Evolutionary conservation across 1,140 invertebrate genomes (phyloP), one percentile per base, ranked within the genome.

Genomic region (Aphaenogaster ashmeadi): DNA sequence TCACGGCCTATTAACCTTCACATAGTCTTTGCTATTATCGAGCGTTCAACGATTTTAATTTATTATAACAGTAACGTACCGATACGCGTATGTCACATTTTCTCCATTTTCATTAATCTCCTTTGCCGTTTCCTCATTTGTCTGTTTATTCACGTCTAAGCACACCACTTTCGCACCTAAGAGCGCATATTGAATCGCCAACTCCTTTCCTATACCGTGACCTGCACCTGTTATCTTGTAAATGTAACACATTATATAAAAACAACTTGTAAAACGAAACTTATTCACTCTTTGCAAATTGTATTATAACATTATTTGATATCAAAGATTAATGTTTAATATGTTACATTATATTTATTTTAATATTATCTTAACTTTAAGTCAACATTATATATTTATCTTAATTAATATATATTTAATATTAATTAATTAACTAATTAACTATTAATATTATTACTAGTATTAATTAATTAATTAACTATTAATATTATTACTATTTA

Each of bases 171-270:
- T 97, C 13, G 98, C 97, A 0, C 98, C 98, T 7, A 98, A 95
- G 38, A 96, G 94, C 0, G 97, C 97, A 92, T 98, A 98, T 86
- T 97, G 96, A 41, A 98, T 91, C 0, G 98, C 98, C 92, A 99
- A 94, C 89, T 98, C 96, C 81, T 97, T 97, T 67, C 99, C 99
- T 89, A 99, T 98, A 69, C 99, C 99, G 96, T 98, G 98, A 5
- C 98, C 99, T 15, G 98, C 96, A 15, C 99, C 99, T 7, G 99
- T 99, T 47, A 99, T 97, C 96, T 99, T 38, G 94, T 71, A 69
- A 21, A 88, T 62, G 15, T 62, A 74, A 78, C n/a, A 33, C 1
- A 78, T 36, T 27, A 71, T 41, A 69, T 81, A 52, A 5, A 71
- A 13, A 50, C 7, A 27, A 36, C 1, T 13, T 27, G 21, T 15